Conservation (phyloP, 2,797 vertebrate genomes). For the Pelobates cultripes region DNA sequence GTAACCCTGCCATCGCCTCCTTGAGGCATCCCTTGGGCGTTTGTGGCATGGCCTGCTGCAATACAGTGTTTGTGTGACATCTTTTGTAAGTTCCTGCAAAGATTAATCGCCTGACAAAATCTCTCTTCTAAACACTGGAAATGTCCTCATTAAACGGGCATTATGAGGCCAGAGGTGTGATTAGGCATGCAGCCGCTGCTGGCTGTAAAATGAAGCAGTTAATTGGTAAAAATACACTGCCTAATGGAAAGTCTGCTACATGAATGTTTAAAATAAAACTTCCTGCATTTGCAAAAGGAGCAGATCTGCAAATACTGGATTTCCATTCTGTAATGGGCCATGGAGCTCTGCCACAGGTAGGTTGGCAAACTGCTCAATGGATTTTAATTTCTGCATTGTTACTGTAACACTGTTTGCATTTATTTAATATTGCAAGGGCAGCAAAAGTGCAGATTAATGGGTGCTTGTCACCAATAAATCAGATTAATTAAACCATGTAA, state of each 20-base stretch:
- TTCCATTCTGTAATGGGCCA: no score
- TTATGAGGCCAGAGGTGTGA: constrained; percentile 56
- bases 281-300: no score
- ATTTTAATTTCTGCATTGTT: no score
- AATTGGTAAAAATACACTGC: constrained; percentile 56
- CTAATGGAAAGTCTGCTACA: constrained; percentile 16
- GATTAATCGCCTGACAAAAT: constrained; percentile 35
- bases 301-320: no score
- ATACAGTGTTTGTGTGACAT: neutral
- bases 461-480: no score
- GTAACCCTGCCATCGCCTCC: neutral
- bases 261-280: no score
- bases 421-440: no score
- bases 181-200: constrained; percentile 40
- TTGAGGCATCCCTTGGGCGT: neutral
- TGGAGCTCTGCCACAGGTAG: no score
- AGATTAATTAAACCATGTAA: no score
- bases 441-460: no score
- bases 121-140: constrained; percentile 40
- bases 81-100: constrained; percentile 1
- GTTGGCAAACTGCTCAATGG: no score
- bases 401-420: no score
- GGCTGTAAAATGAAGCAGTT: constrained; percentile 56
- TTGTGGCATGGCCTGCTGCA: neutral
- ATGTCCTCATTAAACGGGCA: constrained; percentile 54